Evolutionary conservation across 2,113 vertebrate species (phyloP), one percentile per base, ranked within the genome.

Genomic region (Saccopteryx leptura): DNA sequence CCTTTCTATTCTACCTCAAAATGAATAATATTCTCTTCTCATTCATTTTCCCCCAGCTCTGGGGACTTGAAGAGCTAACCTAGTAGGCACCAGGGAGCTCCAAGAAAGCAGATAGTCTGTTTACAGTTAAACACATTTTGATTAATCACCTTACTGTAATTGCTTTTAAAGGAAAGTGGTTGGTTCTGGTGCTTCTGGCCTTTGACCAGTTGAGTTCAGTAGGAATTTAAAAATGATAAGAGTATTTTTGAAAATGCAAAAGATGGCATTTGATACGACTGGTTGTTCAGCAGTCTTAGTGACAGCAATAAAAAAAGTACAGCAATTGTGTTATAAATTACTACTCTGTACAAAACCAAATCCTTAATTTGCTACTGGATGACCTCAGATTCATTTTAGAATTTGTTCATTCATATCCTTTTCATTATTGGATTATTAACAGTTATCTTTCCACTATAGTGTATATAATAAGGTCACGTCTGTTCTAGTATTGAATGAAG

Each of bases 191-290:
- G 63, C 31, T 76, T 18, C 88, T 82, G 95, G 74, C 88, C 88
- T 97, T 96, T 94, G 90, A 92, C 82, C 72, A 60, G 28, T 90
- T 88, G 74, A 95, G 52, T 74, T 87, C 74, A 96, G 23, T 19
- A 93, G 63, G 63, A 48, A 92, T 76, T 95, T 87, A 24, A 88
- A 87, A 72, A 68, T 69, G 76, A n/a, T 86, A 94, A 91, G 94
- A 60, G 28, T 72, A 39, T 79, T 86, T 90, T 85, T 94, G 3
- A n/a, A 74, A 88, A 91, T 46, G 26, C 56, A 50, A 75, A 90
- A 90, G 63, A 65, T 93, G 31, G 17, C 52, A 69, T 78, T 91
- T 81, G 71, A 72, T 63, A 90, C 11, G 90, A 26, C n/a, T 84
- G n/a, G 17, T 76, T 95, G 52, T 90, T 91, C 69, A 72, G 15